Conservation (phyloP, 2,797 vertebrate genomes). For the Harpagifer antarcticus region DNA sequence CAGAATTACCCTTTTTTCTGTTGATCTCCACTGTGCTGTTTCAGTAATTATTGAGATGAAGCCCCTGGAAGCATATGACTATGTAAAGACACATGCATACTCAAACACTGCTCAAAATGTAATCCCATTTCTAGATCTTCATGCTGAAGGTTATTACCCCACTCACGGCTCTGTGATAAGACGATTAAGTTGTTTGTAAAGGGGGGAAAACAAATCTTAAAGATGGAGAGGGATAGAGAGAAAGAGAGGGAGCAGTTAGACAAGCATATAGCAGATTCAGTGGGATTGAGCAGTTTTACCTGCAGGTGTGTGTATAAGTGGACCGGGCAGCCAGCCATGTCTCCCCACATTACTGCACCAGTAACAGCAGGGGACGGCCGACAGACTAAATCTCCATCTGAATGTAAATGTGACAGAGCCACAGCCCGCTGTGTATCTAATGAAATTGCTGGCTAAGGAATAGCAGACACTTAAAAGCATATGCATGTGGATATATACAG, state of each 20-base stretch:
- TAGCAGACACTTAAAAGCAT: conserved; percentile 52
- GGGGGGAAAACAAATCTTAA: neutral
- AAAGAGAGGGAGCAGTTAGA: neutral
- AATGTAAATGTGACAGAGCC: conserved; percentile 80
- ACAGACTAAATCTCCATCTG: conserved; percentile 82
- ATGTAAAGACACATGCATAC: conserved; percentile 37
- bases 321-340: conserved; percentile 82
- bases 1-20: conserved; percentile 25
- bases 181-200: conserved; percentile 72
- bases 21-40: conserved; percentile 56
- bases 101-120: conserved; percentile 46
- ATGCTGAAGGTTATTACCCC: conserved; percentile 61
- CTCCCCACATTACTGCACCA: conserved; percentile 80
- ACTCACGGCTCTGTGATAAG: conserved; percentile 67
- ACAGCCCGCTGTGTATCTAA: conserved; percentile 74
- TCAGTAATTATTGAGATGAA: conserved; percentile 82
- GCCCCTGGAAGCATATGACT: conserved; percentile 52
- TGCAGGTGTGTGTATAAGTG: conserved; percentile 81
- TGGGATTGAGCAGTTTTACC: conserved; percentile 60
- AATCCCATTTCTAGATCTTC: conserved; percentile 60
- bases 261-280: neutral
- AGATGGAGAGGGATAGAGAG: conserved; percentile 15
- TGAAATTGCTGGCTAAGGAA: conserved; percentile 75
- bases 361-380: conserved; percentile 79
- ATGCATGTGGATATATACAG: conserved; percentile 44